phyloP scores from a whole-genome alignment of 2,888 invertebrate species.

The Isoperla grammatica region DNA sequence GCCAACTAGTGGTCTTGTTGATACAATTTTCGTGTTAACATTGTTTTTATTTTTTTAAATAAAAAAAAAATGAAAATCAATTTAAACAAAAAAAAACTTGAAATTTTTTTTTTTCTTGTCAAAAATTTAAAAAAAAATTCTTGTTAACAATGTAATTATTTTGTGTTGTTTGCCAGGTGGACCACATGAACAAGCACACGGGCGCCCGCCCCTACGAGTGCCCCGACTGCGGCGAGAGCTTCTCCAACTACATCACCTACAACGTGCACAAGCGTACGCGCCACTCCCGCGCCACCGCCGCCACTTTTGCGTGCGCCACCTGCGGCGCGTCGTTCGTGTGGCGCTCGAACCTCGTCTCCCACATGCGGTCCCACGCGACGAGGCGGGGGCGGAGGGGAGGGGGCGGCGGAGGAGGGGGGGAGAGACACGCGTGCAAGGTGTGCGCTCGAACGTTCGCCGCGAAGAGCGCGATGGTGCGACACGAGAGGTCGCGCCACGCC shows the following conservation, averaged over 20 bases:
- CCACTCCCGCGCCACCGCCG: background rate
- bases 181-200: slow-evolving; percentile 17
- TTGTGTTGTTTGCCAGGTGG: background rate
- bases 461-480: background rate
- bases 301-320: background rate
- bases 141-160: no score
- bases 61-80: no score
- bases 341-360: slow-evolving; percentile 3
- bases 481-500: background rate
- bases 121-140: no score
- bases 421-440: background rate
- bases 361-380: slow-evolving; percentile 3
- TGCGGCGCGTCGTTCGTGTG: slow-evolving; percentile 5
- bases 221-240: background rate
- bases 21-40: no score
- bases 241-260: slow-evolving; percentile 18
- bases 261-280: slow-evolving; percentile 17
- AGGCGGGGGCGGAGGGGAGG: background rate
- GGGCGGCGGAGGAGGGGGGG: background rate
- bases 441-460: background rate
- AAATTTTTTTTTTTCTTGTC: no score
- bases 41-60: no score
- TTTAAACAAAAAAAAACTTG: no score
- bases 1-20: no score
- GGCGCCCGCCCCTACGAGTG: slow-evolving; percentile 3